Percentiles rank a stretch among this genome's conserved stretches.
These are phyloP conservation scores for Synodontis membranacea DNA, from an alignment of 2,113 vertebrate species.

Conservation along the genomic window DNA sequence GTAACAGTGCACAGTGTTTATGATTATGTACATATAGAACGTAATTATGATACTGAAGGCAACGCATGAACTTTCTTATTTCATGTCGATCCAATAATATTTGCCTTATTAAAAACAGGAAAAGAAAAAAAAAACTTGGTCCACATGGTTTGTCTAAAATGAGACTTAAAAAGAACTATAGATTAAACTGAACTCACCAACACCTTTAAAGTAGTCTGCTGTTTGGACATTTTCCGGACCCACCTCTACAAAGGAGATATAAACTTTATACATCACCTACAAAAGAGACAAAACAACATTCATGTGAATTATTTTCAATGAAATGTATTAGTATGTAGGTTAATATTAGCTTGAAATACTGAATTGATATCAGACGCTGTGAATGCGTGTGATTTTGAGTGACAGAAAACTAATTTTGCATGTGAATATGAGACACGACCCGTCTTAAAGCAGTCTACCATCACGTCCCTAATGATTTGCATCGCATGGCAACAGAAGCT, in stretches of 20 bases:
- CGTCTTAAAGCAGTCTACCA: not conserved
- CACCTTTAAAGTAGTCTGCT: conserved; percentile 90
- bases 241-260: conserved; percentile 93
- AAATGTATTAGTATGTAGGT: not conserved
- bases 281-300: conserved; percentile 11
- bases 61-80: not conserved
- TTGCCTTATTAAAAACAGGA: not conserved
- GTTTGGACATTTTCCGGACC: conserved; percentile 82
- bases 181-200: conserved; percentile 79
- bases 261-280: conserved; percentile 94
- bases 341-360: not conserved
- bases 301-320: not conserved
- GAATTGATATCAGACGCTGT: not conserved
- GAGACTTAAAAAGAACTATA: not conserved
- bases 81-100: not conserved
- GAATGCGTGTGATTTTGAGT: too few species aligned
- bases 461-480: too few species aligned
- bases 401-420: not conserved
- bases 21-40: not conserved
- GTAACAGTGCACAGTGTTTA: not conserved
- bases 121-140: not conserved
- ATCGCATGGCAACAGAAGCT: not conserved
- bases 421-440: not conserved
- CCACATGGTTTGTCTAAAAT: not conserved
- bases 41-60: not conserved